Evolutionary conservation across 2,888 invertebrate genomes (phyloP), one percentile per base, ranked within the genome.

Genomic region (Asteroscopus sphinx): DNA sequence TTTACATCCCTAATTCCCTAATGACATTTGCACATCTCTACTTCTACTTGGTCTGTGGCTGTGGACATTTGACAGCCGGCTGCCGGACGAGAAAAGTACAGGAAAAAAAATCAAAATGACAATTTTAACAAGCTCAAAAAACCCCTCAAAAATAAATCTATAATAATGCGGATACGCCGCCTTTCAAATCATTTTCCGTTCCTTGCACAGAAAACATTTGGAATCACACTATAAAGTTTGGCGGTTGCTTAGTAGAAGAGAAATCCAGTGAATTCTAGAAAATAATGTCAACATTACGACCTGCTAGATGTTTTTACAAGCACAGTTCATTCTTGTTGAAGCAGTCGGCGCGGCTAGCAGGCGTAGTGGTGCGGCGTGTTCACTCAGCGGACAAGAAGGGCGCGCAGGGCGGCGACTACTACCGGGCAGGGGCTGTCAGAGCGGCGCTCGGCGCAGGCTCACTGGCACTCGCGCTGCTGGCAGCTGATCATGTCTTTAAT

Each of bases 401-500:
- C 39, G 59, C 78, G 51, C 41, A 62, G 15, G 58, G 61, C 4
- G 51, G 69, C 42, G 60, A 68, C 4, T 21, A 25, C 37, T 60
- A 54, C 46, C 54, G 59, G 15, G 48, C 56, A 21, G 16, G 40
- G 17, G 25, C 53, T 11, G 41, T 35, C 35, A 52, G 57, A 11
- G 66, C 59, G 8, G 33, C 74, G 16, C 21, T 83, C 13, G 82
- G 85, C 1, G 83, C 82, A 3, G 87, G 87, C 42, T 79, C 90
- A 0, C 41, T 91, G 11, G 89, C 87, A 4, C 74, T 93, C 3
- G 88, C 92, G 0, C 76, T 93, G 28, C 77, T 93, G 0, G 92
- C 93, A 26, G 92, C 92, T 37, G 91, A 91, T 66, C 83, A 89
- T 64, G 74, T 83, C 32, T 93, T 85, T 63, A 93, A 92, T 74